These are phyloP conservation scores for Percopsis omiscomaycus DNA, from an alignment of 2,797 vertebrate genomes.

Conservation along the genomic window DNA sequence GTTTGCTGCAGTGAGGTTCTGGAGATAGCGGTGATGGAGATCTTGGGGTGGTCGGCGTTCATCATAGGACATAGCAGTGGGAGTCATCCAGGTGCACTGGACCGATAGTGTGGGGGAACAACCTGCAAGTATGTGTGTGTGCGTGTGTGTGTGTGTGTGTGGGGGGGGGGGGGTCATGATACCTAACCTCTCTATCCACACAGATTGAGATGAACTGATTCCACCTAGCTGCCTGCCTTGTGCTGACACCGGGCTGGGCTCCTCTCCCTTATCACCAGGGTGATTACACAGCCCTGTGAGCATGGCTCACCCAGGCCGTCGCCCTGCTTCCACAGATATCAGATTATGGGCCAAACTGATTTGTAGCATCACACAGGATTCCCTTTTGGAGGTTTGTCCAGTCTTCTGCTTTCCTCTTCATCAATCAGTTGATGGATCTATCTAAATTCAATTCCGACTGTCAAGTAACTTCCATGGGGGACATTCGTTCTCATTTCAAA, in stretches of 20 bases:
- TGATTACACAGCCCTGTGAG: slow-evolving; percentile 55
- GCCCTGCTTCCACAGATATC: slow-evolving; percentile 52
- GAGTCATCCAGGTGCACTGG: slow-evolving; percentile 34
- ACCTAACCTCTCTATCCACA: slow-evolving; percentile 52
- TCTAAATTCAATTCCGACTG: slow-evolving; percentile 59
- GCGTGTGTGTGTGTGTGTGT: too few relatives aligned
- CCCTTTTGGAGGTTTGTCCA: slow-evolving; percentile 46
- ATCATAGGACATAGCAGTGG: slow-evolving; percentile 30
- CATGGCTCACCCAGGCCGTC: neutral
- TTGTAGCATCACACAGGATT: slow-evolving; percentile 59
- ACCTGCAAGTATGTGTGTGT: slow-evolving; percentile 37
- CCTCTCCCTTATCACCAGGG: slow-evolving; percentile 60
- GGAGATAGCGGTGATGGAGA: slow-evolving; percentile 34
- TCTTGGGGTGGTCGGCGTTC: slow-evolving; percentile 44
- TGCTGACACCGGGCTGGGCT: slow-evolving; percentile 52
- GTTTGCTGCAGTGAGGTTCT: slow-evolving; percentile 12
- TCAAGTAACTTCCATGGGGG: slow-evolving; percentile 45
- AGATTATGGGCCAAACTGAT: slow-evolving; percentile 71
- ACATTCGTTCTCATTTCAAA: slow-evolving; percentile 39
- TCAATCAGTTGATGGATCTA: slow-evolving; percentile 55
- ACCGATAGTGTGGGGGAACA: slow-evolving; percentile 29
- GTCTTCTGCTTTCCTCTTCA: slow-evolving; percentile 36
- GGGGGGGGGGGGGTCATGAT: slow-evolving; percentile 14
- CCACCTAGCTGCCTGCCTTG: slow-evolving; percentile 34
- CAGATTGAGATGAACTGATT: slow-evolving; percentile 58